Conservation (phyloP, 2,113 vertebrate species). For the Globicephala melas region DNA sequence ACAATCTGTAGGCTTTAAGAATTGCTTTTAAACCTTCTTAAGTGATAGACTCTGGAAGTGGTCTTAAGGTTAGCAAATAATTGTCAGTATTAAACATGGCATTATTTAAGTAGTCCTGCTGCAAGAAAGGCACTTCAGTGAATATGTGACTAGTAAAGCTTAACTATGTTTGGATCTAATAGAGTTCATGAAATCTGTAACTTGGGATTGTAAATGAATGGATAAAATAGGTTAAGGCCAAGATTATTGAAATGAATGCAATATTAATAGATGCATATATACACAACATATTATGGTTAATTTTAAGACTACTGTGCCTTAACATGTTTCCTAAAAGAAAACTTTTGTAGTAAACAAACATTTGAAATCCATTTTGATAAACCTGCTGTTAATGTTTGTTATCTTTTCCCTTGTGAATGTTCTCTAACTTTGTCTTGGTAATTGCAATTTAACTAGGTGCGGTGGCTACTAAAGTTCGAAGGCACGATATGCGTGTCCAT, state of each 20-base stretch:
- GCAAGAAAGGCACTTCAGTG: conserved; percentile 88
- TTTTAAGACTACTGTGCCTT: conserved; percentile 94
- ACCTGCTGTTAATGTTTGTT: conserved; percentile 88
- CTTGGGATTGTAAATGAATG: conserved; percentile 83
- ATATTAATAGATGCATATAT: conserved; percentile 87
- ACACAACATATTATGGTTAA: conserved; percentile 81
- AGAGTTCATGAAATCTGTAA: conserved; percentile 85
- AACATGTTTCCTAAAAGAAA: conserved; percentile 87
- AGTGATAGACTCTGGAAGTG: conserved; percentile 85
- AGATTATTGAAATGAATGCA: conserved; percentile 86
- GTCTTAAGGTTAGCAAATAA: conserved; percentile 85
- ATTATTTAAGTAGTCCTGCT: conserved; percentile 86
- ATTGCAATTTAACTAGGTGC: conserved; percentile 99
- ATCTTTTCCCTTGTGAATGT: conserved; percentile 83
- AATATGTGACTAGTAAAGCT: conserved; percentile 94
- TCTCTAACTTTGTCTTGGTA: conserved; percentile 98
- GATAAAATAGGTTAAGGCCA: conserved; percentile 86
- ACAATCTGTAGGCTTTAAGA: conserved; percentile 86
- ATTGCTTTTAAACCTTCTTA: conserved; percentile 87
- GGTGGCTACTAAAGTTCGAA: conserved; percentile 99
- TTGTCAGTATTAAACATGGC: conserved; percentile 88
- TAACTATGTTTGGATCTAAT: conserved; percentile 82
- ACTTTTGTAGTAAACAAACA: conserved; percentile 87
- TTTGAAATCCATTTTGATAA: conserved; percentile 94
- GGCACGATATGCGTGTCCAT: conserved; percentile 99